Percentiles rank a stretch among this genome's conserved stretches.
Evolutionary conservation across 2,888 invertebrate genomes (phyloP).

Genomic region (Microctonus brassicae): DNA sequence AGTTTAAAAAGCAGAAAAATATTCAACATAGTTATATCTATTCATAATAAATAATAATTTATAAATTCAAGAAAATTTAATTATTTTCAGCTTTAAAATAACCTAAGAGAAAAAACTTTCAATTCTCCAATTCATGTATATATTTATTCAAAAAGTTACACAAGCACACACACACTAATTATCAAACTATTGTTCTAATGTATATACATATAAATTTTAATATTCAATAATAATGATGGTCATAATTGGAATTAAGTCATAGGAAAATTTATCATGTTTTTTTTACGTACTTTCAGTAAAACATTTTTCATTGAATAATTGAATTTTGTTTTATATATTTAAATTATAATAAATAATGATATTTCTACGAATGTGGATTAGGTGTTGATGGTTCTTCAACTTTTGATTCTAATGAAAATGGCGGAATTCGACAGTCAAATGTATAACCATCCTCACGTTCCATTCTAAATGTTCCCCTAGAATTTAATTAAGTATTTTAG

Average conservation of each 20-base stretch:
- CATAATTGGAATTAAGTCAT: too few species aligned
- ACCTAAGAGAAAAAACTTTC: too few species aligned
- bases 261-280: too few species aligned
- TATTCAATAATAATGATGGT: neutral
- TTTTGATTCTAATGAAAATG: conserved; percentile 96
- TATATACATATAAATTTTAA: neutral
- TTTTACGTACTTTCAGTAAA: too few species aligned
- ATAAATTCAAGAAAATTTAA: neutral
- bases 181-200: neutral
- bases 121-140: too few species aligned
- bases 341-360: neutral
- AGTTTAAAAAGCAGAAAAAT: conserved; percentile 52
- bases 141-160: conserved; percentile 5
- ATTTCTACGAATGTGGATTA: conserved; percentile 48
- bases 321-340: neutral
- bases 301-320: neutral
- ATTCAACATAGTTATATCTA: conserved; percentile 22
- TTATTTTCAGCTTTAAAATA: neutral
- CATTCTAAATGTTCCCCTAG: conserved; percentile 95
- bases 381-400: conserved; percentile 76
- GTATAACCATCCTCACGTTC: conserved; percentile 97
- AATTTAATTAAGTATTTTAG: too few species aligned
- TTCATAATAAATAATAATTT: neutral
- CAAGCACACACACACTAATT: neutral
- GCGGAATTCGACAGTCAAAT: conserved; percentile 97